Base-by-base conservation (phyloP, 2,888 invertebrate genomes). In the Hylaea fasciaria region DNA sequence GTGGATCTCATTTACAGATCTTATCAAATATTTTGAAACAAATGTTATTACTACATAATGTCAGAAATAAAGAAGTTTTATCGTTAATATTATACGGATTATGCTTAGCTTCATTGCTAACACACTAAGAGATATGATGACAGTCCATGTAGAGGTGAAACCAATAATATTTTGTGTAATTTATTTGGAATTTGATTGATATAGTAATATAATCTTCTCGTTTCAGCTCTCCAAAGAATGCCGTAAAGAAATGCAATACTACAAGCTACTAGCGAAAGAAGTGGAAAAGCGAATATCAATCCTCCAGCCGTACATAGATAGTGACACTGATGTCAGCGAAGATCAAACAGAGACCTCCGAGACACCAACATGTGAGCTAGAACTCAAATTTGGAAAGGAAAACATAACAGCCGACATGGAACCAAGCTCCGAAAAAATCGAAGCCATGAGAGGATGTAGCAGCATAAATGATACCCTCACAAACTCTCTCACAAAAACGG, bases 201-300 rank as follows among this genome's bases (percentile, higher is more conserved):
- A 49, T 48, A 61, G 58, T 59, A 53, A 57, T 41, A 11, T 57
- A 61, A 40, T 59, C 7, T 44, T 65, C 60, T 43, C 44, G 64
- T 90, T 92, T 52, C 82, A 96, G 96, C 91, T 96, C 79, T 95
- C 95, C 11, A 91, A 93, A 66, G 93, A 94, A 81, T 92, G 93
- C 65, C 89, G 93, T 28, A 89, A 92, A 74, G 95, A 96, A 85
- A 94, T 96, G 93, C 93, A 93, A 71, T 93, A 93, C 68, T 95
- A 95, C 80, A 95, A 93, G 78, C 86, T 94, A 47, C 85, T 95
- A 60, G 96, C 96, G 0, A 85, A 94, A 60, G 93, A 94, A 74
- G 89, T 94, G 5, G 96, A 96, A 78, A 92, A 93, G 72, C 89
- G 93, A 51, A 87, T 95, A 61, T 71, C 79, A 7, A 83, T 89